phyloP scores from a whole-genome alignment of 92 coral and sea anemone genomes.

The Zoanthus sociatus region DNA sequence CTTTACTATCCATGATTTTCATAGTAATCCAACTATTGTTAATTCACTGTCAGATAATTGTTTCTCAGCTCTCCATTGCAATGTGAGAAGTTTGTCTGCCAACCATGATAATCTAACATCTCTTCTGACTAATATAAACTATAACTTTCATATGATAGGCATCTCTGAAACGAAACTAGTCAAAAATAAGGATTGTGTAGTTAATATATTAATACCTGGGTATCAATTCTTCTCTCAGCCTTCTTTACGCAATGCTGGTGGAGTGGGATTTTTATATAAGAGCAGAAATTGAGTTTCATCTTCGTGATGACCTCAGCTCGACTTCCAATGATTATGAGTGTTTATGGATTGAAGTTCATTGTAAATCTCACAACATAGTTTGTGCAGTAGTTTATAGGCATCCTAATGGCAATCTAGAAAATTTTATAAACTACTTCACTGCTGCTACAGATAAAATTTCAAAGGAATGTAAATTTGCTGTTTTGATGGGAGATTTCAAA shows the following conservation, averaged over 20 bases:
- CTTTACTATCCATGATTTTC: constrained; percentile 44
- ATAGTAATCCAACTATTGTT: neutral
- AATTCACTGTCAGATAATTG: neutral
- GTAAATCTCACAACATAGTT: constrained; percentile 33
- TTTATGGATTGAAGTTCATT: constrained; percentile 46
- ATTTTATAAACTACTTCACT: constrained; percentile 11
- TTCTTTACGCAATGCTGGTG: constrained; percentile 41
- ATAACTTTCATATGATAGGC: constrained; percentile 46
- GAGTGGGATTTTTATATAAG: constrained; percentile 52
- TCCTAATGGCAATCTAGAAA: constrained; percentile 37
- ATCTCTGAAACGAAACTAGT: constrained; percentile 39
- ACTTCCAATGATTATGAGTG: constrained; percentile 47
- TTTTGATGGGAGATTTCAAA: constrained; percentile 43
- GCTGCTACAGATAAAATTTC: constrained; percentile 30
- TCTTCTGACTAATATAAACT: constrained; percentile 10
- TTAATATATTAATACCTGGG: constrained; percentile 30
- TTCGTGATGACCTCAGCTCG: constrained; percentile 24
- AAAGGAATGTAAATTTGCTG: constrained; percentile 12
- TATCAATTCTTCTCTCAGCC: constrained; percentile 42
- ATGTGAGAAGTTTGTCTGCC: constrained; percentile 41
- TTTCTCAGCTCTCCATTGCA: constrained; percentile 39
- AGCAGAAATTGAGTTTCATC: constrained; percentile 21
- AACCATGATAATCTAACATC: constrained; percentile 19
- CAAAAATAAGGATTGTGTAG: constrained; percentile 8
- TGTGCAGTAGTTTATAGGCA: constrained; percentile 50